phyloP scores from a whole-genome alignment of 2,888 invertebrate genomes.

The Rhagium mordax region DNA sequence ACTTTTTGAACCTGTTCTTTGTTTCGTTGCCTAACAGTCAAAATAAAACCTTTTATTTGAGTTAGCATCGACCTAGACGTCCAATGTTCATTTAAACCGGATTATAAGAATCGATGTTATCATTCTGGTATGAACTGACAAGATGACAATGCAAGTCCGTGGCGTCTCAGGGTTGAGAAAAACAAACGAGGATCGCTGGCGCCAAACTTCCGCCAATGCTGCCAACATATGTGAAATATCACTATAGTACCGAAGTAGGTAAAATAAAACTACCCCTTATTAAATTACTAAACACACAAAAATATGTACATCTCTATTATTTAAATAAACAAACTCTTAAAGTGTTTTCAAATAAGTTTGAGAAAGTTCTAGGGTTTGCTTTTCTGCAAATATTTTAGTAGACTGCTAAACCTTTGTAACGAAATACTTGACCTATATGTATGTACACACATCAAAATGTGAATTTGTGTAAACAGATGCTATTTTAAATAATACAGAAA shows the following conservation, averaged over 20 bases:
- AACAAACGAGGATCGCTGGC: slow-evolving; percentile 66
- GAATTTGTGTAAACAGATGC: slow-evolving; percentile 43
- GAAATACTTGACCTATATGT: slow-evolving; percentile 51
- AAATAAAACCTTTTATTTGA: slow-evolving; percentile 7
- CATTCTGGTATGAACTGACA: slow-evolving; percentile 52
- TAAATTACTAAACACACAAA: slow-evolving; percentile 67
- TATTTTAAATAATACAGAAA: slow-evolving; percentile 13
- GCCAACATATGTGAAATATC: slow-evolving; percentile 66
- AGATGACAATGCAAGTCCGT: slow-evolving; percentile 60
- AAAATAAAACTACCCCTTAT: slow-evolving; percentile 62
- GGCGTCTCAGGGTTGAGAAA: slow-evolving; percentile 62
- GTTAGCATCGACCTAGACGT: not conserved
- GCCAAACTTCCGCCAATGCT: slow-evolving; percentile 67
- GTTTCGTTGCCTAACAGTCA: not conserved
- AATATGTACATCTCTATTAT: slow-evolving; percentile 68
- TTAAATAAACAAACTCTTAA: slow-evolving; percentile 69
- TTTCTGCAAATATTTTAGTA: slow-evolving; percentile 62
- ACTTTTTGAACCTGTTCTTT: not conserved
- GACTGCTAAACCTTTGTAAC: slow-evolving; percentile 54
- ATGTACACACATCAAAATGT: slow-evolving; percentile 33
- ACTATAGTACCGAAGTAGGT: slow-evolving; percentile 52
- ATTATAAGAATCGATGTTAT: slow-evolving; percentile 49
- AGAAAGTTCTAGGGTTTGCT: slow-evolving; percentile 59
- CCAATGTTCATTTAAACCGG: slow-evolving; percentile 38
- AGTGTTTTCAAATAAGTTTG: slow-evolving; percentile 68